Evolutionary conservation across 2,113 vertebrate genomes (phyloP), one percentile per base, ranked within the genome.

Genomic region (Ceuthmochares aereus): DNA sequence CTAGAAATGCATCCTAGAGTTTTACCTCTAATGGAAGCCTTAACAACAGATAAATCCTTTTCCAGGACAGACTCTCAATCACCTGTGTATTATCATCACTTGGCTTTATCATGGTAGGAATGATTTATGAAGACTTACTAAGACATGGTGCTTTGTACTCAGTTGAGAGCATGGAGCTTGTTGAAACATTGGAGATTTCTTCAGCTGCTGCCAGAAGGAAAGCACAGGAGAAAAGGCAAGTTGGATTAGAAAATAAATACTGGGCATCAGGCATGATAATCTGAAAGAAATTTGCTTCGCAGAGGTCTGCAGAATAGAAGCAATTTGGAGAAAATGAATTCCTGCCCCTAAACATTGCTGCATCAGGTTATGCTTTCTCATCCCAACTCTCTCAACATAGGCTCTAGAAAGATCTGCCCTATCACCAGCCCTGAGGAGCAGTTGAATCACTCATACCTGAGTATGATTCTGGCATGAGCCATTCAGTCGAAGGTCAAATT

Each of bases 51-150:
- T 3, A 78, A 89, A 34, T 75, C 32, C 15, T 51, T 52, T 77
- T 40, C 36, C 27, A 66, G 29, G 16, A 52, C 40, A 79, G 30
- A 22, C 15, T 89, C 55, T 72, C 40, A 36, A 23, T 83, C 55
- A 36, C 34, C 9, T 72, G 7, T 68, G 23, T 51, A 32, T 17
- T 30, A 42, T 58, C 68, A 51, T 49, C 49, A 62, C 37, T 15
- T n/a, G 17, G 19, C 29, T 93, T 94, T 36, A 59, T 25, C 7
- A 8, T 34, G 34, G 25, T 21, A 79, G 21, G 36, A 56, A 45
- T 14, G 18, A 79, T 75, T 84, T 51, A 43, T 11, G 27, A 81
- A 81, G 16, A 90, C 98, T 98, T 97, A 98, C 98, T 76, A 45
- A 95, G 91, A 66, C 98, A 98, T 4, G 80, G 69, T 64, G 97